These are phyloP conservation scores for Morpho helenor DNA, from an alignment of 2,888 invertebrate species.

Conservation along the genomic window DNA sequence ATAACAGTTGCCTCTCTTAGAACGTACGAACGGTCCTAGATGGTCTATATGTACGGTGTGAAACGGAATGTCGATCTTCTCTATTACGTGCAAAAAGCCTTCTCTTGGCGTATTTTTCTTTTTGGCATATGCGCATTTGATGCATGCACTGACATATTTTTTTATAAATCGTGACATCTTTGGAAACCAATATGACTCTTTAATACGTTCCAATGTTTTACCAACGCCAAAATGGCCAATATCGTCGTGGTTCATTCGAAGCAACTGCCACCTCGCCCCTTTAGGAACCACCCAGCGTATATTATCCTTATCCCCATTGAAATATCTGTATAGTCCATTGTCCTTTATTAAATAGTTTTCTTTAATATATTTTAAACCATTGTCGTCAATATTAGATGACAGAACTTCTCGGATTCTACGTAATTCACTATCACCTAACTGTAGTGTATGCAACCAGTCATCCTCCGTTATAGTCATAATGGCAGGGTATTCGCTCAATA, in stretches of 20 bases:
- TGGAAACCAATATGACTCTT: slow-evolving; percentile 24
- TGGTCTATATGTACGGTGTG: slow-evolving; percentile 26
- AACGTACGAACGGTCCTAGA: slow-evolving; percentile 47
- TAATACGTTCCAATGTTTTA: slow-evolving; percentile 21
- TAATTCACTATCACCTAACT: slow-evolving; percentile 25
- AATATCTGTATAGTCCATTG: slow-evolving; percentile 18
- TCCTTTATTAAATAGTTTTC: slow-evolving; percentile 23
- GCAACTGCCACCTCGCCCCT: slow-evolving; percentile 34
- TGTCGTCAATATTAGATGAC: slow-evolving; percentile 7
- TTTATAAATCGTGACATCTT: slow-evolving; percentile 19
- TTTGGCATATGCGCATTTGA: slow-evolving; percentile 25
- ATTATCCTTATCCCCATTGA: slow-evolving; percentile 9
- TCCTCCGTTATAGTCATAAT: slow-evolving; percentile 6
- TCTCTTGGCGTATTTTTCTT: slow-evolving; percentile 17
- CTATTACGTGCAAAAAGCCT: slow-evolving; percentile 27
- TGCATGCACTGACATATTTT: slow-evolving; percentile 24
- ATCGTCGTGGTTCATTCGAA: slow-evolving; percentile 43
- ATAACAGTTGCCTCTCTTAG: slow-evolving; percentile 25
- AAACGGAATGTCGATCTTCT: slow-evolving; percentile 24
- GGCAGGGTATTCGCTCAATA: not conserved
- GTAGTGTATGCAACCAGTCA: slow-evolving; percentile 27
- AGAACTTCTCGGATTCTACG: slow-evolving; percentile 21
- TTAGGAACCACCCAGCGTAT: slow-evolving; percentile 38
- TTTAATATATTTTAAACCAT: slow-evolving; percentile 21
- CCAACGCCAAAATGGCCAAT: slow-evolving; percentile 37